Evolutionary conservation across 2,797 vertebrate genomes (phyloP).

Genomic region (Trachurus trachurus): DNA sequence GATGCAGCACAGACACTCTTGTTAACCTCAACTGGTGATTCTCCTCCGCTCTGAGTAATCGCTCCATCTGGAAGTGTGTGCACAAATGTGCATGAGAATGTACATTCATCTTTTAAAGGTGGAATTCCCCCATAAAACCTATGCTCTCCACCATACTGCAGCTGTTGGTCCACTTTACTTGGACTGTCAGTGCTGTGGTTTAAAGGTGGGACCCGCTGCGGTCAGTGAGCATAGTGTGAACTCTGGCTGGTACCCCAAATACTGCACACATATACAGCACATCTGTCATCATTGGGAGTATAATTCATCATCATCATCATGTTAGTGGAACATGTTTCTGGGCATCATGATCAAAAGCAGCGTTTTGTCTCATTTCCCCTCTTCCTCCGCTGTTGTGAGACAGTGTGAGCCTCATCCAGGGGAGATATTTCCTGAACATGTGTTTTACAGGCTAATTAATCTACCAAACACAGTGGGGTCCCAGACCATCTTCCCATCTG

Average conservation of each 20-base stretch:
- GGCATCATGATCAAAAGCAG: constrained; percentile 6
- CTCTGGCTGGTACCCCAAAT: constrained; percentile 37
- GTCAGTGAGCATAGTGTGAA: constrained; percentile 49
- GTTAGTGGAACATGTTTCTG: not conserved
- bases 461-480: not conserved
- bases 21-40: constrained; percentile 39
- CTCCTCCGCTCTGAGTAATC: constrained; percentile 49
- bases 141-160: constrained; percentile 40
- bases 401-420: constrained; percentile 14
- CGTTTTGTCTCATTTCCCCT: constrained; percentile 16
- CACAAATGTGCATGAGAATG: constrained; percentile 17
- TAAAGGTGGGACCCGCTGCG: constrained; percentile 32
- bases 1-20: constrained; percentile 25
- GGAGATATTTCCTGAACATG: not conserved
- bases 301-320: constrained; percentile 36
- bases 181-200: constrained; percentile 30
- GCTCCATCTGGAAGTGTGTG: constrained; percentile 37
- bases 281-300: constrained; percentile 34
- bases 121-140: constrained; percentile 53
- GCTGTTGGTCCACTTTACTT: constrained; percentile 54
- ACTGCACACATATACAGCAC: constrained; percentile 35
- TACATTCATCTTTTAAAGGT: constrained; percentile 42
- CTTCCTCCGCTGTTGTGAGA: constrained; percentile 4
- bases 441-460: not conserved
- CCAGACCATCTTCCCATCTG: no score